Conservation (phyloP, 2,113 vertebrate species). For the Sisor rabdophorus region DNA sequence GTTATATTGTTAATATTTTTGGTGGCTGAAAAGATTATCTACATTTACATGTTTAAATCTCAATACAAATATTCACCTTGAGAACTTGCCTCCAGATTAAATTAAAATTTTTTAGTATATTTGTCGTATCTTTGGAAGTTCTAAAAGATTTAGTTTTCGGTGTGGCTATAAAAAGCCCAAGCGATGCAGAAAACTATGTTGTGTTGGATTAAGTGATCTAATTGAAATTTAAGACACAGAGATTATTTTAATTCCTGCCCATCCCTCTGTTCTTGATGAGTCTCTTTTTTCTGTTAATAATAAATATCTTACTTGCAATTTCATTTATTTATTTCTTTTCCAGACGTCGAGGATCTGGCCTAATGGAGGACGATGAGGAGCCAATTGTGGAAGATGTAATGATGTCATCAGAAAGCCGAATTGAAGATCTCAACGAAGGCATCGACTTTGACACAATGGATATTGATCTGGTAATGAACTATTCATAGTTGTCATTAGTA, state of each 20-base stretch:
- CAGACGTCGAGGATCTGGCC: conserved; percentile 93
- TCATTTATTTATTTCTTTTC: conserved; percentile 25
- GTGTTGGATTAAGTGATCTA: background rate
- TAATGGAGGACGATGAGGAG: conserved; percentile 99
- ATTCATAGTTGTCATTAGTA: background rate
- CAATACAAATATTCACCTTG: no score
- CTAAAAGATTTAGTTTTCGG: no score
- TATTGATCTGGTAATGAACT: conserved; percentile 87
- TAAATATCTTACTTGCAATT: background rate
- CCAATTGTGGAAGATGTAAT: conserved; percentile 99
- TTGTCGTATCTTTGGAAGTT: no score
- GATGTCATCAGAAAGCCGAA: conserved; percentile 98
- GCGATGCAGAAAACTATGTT: background rate
- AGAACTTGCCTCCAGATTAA: no score
- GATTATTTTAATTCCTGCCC: no score
- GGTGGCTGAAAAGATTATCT: no score
- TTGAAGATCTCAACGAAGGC: conserved; percentile 98
- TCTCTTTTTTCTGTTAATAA: background rate
- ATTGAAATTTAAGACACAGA: background rate
- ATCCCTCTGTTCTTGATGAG: no score
- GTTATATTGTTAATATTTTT: no score
- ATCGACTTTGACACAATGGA: conserved; percentile 99
- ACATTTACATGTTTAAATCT: no score
- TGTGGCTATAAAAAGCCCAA: background rate
- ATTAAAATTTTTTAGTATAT: no score